Percentiles rank a stretch among this genome's conserved stretches.
phyloP scores from a whole-genome alignment of 2,888 invertebrate species.

The Plebejus melissa region DNA sequence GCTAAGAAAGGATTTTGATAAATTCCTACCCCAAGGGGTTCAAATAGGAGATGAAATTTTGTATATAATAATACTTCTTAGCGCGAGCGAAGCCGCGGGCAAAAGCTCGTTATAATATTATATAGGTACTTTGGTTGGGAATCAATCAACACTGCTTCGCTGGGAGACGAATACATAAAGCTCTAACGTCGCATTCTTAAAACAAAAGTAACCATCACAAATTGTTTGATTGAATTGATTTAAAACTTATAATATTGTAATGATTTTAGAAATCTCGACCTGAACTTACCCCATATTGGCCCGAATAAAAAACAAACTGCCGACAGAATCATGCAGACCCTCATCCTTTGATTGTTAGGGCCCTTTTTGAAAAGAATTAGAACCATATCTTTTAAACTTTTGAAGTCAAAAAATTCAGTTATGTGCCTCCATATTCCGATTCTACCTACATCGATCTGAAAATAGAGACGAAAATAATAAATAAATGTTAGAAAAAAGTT shows the following conservation, averaged over 20 bases:
- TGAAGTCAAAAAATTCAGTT: background rate
- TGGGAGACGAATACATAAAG: too few species aligned
- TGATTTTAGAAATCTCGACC: background rate
- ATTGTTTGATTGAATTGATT: background rate
- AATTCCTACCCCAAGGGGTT: too few species aligned
- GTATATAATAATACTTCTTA: too few species aligned
- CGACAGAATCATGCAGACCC: background rate
- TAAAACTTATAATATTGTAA: background rate
- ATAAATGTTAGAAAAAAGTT: background rate
- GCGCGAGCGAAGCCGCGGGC: too few species aligned
- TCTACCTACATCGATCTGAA: background rate
- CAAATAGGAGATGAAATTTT: too few species aligned
- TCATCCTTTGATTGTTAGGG: constrained; percentile 2
- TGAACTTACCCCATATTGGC: constrained; percentile 13
- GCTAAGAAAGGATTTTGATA: too few species aligned
- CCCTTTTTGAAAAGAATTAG: background rate
- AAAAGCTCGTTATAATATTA: too few species aligned
- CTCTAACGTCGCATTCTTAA: background rate
- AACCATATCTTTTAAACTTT: background rate
- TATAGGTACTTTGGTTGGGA: too few species aligned
- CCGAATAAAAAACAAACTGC: background rate
- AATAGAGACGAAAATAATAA: background rate
- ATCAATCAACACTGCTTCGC: too few species aligned
- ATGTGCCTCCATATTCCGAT: background rate
- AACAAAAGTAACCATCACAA: background rate